Percentiles rank a stretch among this genome's conserved stretches.
Evolutionary conservation across 2,797 vertebrate species (phyloP).

Genomic region (Morelia viridis): DNA sequence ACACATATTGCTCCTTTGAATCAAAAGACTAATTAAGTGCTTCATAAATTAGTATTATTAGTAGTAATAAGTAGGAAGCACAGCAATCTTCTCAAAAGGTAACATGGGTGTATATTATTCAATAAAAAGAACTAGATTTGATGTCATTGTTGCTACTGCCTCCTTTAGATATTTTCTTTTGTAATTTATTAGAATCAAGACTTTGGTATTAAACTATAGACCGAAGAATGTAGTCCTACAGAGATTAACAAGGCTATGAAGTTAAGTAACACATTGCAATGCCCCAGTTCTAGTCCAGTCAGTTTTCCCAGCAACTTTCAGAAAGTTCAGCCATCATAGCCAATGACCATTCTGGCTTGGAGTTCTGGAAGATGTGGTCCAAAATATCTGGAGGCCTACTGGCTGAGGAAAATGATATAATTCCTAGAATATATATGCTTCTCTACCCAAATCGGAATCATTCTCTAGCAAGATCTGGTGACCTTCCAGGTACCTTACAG

Average conservation of each 20-base stretch:
- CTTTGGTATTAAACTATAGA: neutral
- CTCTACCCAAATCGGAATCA: neutral
- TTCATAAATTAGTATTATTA: slow-evolving; percentile 2
- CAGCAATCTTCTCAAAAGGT: neutral
- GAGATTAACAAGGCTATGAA: neutral
- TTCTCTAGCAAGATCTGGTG: neutral
- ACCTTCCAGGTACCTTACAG: neutral
- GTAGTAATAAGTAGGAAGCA: neutral
- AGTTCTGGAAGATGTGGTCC: neutral
- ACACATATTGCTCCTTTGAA: neutral
- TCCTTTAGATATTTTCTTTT: slow-evolving; percentile 14
- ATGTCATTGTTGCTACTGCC: neutral
- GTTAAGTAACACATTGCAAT: neutral
- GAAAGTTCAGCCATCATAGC: too few species aligned
- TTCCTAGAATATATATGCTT: neutral
- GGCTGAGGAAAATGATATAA: neutral
- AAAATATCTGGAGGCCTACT: neutral
- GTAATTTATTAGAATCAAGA: slow-evolving; percentile 16
- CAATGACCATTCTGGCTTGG: too few species aligned
- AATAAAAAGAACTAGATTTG: neutral
- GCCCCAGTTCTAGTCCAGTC: neutral
- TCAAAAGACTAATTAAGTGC: slow-evolving; percentile 8
- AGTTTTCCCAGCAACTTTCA: neutral
- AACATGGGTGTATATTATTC: neutral
- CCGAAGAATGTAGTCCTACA: neutral